Base-by-base conservation (phyloP, 2,797 vertebrate genomes). In the Pipistrellus pygmaeus region DNA sequence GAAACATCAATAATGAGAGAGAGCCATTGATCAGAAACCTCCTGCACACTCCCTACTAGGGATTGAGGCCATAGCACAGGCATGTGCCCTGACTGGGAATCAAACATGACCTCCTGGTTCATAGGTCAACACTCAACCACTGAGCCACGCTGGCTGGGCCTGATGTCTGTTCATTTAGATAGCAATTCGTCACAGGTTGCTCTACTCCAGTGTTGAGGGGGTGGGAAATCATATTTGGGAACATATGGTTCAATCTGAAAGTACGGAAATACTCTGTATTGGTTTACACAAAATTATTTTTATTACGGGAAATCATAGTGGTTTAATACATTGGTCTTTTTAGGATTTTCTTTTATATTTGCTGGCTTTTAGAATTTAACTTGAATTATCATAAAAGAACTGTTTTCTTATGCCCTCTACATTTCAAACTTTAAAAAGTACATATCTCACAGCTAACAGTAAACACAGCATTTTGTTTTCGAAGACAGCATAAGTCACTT, bases 101-200 rank as follows among this genome's bases (percentile, higher is more conserved):
- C 12, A 30, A 62, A 62, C 27, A 62, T 30, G 60, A 62, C 27
- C 27, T 62, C 2, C 27, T 62, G 60, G 60, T 62, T 62, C 27
- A 30, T 30, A 62, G 60, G 60, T 62, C 6, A 2, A 30, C 12
- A 1, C 12, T 62, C 13, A 62, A 62, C 60, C 27, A 62, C 13
- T 14, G 25, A 60, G 11, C 57, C 11, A 60, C 5, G 2, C 25
- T 60, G 57, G 5, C 57, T 62, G 27, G 60, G 27, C 23, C 32
- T 23, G 15, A 91, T 21, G 51, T 76, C 72, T 91, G 80, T 62
- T 96, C 38, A 89, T 85, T 96, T 95, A 91, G 51, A 92, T 68
- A 94, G 62, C 38, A 92, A 89, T 85, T 95, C 62, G 68, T 27
- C 51, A 89, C 20, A 60, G n/a, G 2, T 41, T 94, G 75, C 41